Percentiles rank a stretch among this genome's conserved stretches.
Conservation (phyloP, 2,888 invertebrate genomes). For the Helleia helle region DNA sequence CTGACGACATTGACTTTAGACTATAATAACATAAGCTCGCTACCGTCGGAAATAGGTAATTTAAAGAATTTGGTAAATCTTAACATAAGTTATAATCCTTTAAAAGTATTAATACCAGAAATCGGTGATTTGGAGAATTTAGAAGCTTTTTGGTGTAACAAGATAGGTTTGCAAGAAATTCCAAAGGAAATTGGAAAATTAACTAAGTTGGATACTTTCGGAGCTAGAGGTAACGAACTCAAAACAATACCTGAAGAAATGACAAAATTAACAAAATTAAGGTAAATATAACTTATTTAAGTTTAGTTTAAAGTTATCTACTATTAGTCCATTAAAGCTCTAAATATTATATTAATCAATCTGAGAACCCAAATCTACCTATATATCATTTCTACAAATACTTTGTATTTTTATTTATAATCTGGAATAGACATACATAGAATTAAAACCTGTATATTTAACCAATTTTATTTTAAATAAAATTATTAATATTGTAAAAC, state of each 20-base stretch:
- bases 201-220: slow-evolving; percentile 76
- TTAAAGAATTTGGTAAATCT: slow-evolving; percentile 75
- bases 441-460: too few species aligned
- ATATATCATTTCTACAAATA: too few species aligned
- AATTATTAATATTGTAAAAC: too few species aligned
- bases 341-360: too few species aligned
- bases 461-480: too few species aligned
- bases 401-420: too few species aligned
- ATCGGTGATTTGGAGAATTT: slow-evolving; percentile 74
- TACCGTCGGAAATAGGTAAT: slow-evolving; percentile 75
- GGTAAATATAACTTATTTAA: slow-evolving; percentile 34
- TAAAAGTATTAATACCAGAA: slow-evolving; percentile 71
- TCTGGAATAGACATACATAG: too few species aligned
- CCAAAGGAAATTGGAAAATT: slow-evolving; percentile 77
- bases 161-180: slow-evolving; percentile 65
- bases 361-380: too few species aligned
- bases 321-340: too few species aligned
- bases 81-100: slow-evolving; percentile 79
- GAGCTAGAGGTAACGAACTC: slow-evolving; percentile 77
- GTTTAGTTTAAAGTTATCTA: too few species aligned
- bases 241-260: slow-evolving; percentile 72
- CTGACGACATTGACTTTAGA: slow-evolving; percentile 77
- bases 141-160: slow-evolving; percentile 81
- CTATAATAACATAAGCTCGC: slow-evolving; percentile 75
- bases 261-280: slow-evolving; percentile 69